Evolutionary conservation across 2,888 invertebrate species (phyloP).

Genomic region (Monopis laevigella): DNA sequence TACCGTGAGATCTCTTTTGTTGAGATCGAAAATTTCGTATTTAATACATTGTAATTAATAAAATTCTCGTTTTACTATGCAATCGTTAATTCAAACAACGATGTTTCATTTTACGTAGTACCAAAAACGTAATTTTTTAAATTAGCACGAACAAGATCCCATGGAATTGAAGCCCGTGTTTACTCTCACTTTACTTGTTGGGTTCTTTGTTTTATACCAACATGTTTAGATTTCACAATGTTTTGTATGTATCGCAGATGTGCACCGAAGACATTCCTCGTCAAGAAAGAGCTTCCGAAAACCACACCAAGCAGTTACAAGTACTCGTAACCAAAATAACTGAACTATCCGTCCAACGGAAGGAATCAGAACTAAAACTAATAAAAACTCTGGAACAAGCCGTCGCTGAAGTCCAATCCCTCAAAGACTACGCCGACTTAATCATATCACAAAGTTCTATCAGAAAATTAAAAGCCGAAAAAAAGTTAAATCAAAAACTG

Average conservation of each 20-base stretch:
- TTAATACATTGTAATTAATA: too few relatives aligned
- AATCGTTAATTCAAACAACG: too few relatives aligned
- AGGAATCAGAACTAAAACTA: slow-evolving; percentile 33
- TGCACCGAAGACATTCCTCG: slow-evolving; percentile 50
- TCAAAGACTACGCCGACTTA: slow-evolving; percentile 34
- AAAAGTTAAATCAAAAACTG: slow-evolving; percentile 40
- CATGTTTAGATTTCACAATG: too few relatives aligned
- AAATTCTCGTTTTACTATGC: too few relatives aligned
- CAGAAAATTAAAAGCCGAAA: slow-evolving; percentile 44
- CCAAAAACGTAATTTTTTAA: too few relatives aligned
- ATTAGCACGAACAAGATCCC: too few relatives aligned
- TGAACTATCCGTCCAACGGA: slow-evolving; percentile 37
- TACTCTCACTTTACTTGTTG: too few relatives aligned
- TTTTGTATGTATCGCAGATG: slow-evolving; percentile 31
- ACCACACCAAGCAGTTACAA: slow-evolving; percentile 39
- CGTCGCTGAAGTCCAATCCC: slow-evolving; percentile 30
- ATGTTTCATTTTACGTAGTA: too few relatives aligned
- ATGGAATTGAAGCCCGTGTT: too few relatives aligned
- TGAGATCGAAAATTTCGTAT: too few relatives aligned
- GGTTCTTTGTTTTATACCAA: too few relatives aligned
- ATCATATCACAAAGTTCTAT: slow-evolving; percentile 38
- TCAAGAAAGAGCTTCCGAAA: slow-evolving; percentile 46
- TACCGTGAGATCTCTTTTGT: too few relatives aligned
- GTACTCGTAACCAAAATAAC: slow-evolving; percentile 39
- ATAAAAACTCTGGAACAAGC: slow-evolving; percentile 32